Percentiles rank a stretch among this genome's conserved stretches.
phyloP scores from a whole-genome alignment of 2,888 invertebrate species.

The Therioaphis trifolii region DNA sequence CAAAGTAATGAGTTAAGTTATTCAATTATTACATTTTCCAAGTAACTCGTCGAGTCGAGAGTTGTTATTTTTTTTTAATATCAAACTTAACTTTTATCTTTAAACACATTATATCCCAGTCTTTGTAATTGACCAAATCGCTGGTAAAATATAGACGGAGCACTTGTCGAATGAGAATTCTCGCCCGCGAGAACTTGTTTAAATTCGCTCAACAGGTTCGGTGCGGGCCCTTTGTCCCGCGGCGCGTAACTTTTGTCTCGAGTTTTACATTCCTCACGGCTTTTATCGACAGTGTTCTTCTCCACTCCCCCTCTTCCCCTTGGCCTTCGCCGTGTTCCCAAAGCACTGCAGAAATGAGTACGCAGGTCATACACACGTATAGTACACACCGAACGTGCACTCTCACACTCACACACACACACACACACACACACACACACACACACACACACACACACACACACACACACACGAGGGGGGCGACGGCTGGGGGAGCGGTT shows the following conservation, averaged over 20 bases:
- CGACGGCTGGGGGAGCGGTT: not conserved
- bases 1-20: too few relatives aligned
- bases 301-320: too few relatives aligned
- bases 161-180: conserved; percentile 23
- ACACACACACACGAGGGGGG: not conserved
- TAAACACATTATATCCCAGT: too few relatives aligned
- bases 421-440: not conserved
- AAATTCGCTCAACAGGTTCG: conserved; percentile 48
- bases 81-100: not conserved
- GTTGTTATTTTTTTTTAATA: too few relatives aligned
- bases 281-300: not conserved
- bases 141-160: too few relatives aligned
- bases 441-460: not conserved
- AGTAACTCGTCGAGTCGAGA: too few relatives aligned
- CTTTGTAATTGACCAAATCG: too few relatives aligned
- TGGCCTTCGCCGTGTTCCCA: too few relatives aligned
- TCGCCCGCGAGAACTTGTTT: conserved; percentile 5
- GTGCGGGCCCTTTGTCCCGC: not conserved
- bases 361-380: too few relatives aligned
- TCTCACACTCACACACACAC: not conserved
- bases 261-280: not conserved
- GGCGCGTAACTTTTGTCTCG: not conserved
- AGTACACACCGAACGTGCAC: too few relatives aligned
- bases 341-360: not conserved
- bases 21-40: too few relatives aligned